Evolutionary conservation across 2,888 invertebrate species (phyloP).

Genomic region (Phyto melanocephala): DNA sequence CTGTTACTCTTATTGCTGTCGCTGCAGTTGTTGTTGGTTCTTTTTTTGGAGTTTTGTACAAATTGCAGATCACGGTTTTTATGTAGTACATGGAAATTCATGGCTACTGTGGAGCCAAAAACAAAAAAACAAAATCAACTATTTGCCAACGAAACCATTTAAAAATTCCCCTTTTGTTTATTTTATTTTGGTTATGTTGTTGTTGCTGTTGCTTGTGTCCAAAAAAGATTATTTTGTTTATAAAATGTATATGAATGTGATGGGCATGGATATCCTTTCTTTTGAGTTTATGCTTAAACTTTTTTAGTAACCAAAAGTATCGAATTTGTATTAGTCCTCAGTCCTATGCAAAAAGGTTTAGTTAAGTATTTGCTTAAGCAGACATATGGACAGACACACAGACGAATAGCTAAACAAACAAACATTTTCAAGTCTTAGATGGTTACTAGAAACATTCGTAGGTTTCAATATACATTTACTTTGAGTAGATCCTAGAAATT

Average conservation of each 20-base stretch:
- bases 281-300: constrained; percentile 25
- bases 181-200: constrained; percentile 3
- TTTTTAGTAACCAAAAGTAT: too few relatives aligned
- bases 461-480: constrained; percentile 40
- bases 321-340: constrained; percentile 62
- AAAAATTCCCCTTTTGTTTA: constrained; percentile 59
- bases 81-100: constrained; percentile 78
- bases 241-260: constrained; percentile 54
- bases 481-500: too few relatives aligned
- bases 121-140: background rate
- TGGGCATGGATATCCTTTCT: constrained; percentile 45
- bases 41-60: constrained; percentile 69
- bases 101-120: constrained; percentile 75
- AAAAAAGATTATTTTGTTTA: constrained; percentile 63
- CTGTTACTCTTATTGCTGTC: constrained; percentile 49
- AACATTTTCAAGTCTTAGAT: constrained; percentile 16
- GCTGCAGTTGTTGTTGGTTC: constrained; percentile 26
- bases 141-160: constrained; percentile 48
- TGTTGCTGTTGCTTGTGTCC: constrained; percentile 25
- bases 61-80: constrained; percentile 79
- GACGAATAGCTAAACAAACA: background rate
- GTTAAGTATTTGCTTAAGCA: background rate
- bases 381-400: background rate
- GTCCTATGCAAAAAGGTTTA: constrained; percentile 48
- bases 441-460: constrained; percentile 32